phyloP scores from a whole-genome alignment of 2,888 invertebrate genomes.

The Julus scanicus region DNA sequence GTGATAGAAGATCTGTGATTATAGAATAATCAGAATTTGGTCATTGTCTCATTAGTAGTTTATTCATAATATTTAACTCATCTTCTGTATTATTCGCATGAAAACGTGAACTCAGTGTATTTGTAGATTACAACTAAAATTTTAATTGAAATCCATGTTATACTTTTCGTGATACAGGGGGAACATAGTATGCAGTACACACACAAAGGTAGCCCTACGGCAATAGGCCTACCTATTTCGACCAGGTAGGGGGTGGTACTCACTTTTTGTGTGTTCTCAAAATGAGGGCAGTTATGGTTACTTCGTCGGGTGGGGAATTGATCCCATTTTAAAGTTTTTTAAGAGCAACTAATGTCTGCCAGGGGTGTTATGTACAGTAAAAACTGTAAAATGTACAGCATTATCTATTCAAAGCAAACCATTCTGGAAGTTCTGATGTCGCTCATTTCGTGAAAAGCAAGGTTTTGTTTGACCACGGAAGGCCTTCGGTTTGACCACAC shows the following conservation, averaged over 20 bases:
- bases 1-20: too few species aligned
- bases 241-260: conserved; percentile 22
- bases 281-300: conserved; percentile 12
- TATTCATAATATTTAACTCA: too few species aligned
- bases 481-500: conserved; percentile 9
- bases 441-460: not conserved
- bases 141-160: not conserved
- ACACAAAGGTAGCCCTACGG: conserved; percentile 17
- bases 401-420: not conserved
- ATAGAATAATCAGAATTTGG: too few species aligned
- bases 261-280: not conserved
- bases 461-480: not conserved
- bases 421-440: not conserved
- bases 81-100: too few species aligned
- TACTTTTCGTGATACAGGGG: not conserved
- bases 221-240: not conserved
- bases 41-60: too few species aligned
- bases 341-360: not conserved
- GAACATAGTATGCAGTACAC: not conserved
- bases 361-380: not conserved
- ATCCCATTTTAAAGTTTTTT: not conserved
- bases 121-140: not conserved
- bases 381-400: not conserved
- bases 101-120: too few species aligned
- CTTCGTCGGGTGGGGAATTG: not conserved